These are phyloP conservation scores for Chironomus tepperi DNA, from an alignment of 1,140 invertebrate genomes.

Conservation along the genomic window DNA sequence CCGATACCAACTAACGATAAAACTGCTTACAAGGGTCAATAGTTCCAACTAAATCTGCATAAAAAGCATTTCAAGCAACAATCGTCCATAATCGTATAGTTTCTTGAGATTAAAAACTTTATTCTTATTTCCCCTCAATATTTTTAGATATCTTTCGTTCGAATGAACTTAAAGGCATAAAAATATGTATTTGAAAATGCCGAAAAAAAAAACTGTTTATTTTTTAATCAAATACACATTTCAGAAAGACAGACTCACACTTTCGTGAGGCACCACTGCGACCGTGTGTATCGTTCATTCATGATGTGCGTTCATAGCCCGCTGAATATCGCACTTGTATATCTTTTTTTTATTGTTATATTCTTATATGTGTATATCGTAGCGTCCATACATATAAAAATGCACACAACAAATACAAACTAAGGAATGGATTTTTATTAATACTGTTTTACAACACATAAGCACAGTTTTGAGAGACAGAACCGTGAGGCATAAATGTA, in stretches of 20 bases:
- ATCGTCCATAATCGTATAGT: too few species aligned
- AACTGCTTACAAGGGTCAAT: too few species aligned
- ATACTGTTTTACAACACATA: background rate
- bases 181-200: background rate
- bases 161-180: too few species aligned
- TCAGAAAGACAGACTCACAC: background rate
- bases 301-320: too few species aligned
- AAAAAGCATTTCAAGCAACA: too few species aligned
- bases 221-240: constrained; percentile 14
- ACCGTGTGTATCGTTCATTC: background rate
- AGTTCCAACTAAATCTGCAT: too few species aligned
- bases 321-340: background rate
- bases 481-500: background rate
- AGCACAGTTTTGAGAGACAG: background rate
- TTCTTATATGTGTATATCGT: background rate
- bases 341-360: constrained; percentile 15
- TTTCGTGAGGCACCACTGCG: background rate
- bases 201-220: constrained; percentile 4
- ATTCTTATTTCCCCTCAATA: too few species aligned
- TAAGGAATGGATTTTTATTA: too few species aligned
- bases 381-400: too few species aligned
- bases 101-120: too few species aligned
- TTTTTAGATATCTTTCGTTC: too few species aligned
- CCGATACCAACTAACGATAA: too few species aligned
- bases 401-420: background rate